phyloP scores from a whole-genome alignment of 2,888 invertebrate genomes.

The Sericinus montela region DNA sequence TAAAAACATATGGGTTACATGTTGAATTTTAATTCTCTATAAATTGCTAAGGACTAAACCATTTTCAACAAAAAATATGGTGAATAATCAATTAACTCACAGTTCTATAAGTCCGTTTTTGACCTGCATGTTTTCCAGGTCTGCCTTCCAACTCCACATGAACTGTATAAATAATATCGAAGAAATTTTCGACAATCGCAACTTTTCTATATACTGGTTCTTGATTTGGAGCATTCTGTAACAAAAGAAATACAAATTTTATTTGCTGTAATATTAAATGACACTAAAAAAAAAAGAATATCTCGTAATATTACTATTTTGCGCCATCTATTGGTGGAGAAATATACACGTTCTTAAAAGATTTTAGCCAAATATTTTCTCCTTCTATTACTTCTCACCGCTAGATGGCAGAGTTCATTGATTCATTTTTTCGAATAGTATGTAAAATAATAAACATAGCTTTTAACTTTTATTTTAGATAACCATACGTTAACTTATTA shows the following conservation, averaged over 20 bases:
- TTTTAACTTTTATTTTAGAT: too few relatives aligned
- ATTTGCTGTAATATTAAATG: too few relatives aligned
- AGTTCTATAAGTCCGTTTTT: constrained; percentile 96
- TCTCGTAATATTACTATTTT: not conserved
- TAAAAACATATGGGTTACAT: not conserved
- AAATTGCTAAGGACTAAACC: too few relatives aligned
- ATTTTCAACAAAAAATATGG: too few relatives aligned
- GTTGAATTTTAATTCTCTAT: too few relatives aligned
- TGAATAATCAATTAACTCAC: constrained; percentile 77
- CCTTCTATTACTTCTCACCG: constrained; percentile 25
- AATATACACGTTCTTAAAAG: too few relatives aligned
- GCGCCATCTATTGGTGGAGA: constrained; percentile 33
- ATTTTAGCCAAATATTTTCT: not conserved
- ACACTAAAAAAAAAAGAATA: too few relatives aligned
- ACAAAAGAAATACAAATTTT: constrained; percentile 65
- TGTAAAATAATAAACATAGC: too few relatives aligned
- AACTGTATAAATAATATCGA: constrained; percentile 96
- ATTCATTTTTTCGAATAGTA: too few relatives aligned
- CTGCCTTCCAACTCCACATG: constrained; percentile 96
- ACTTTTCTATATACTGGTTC: constrained; percentile 93
- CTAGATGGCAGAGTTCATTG: constrained; percentile 37
- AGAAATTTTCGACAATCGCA: constrained; percentile 98
- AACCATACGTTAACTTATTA: too few relatives aligned
- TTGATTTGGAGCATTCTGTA: constrained; percentile 84
- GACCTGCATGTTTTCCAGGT: constrained; percentile 97